Evolutionary conservation across 2,113 vertebrate genomes (phyloP).

Genomic region (Percina caprodes): DNA sequence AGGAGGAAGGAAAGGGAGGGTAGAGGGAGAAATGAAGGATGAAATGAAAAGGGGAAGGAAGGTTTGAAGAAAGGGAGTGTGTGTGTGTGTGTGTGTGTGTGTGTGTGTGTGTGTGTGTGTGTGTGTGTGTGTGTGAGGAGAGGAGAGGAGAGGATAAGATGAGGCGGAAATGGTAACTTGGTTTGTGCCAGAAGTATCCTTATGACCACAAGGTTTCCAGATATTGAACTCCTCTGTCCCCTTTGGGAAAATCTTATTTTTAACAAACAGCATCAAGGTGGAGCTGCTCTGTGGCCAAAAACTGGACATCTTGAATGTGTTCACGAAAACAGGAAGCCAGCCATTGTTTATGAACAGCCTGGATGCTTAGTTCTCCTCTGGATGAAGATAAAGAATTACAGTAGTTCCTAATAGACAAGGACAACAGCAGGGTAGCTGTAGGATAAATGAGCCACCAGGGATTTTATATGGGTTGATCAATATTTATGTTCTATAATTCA

Average conservation of each 20-base stretch:
- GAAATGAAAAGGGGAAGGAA: slow-evolving; percentile 28
- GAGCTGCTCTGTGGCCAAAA: slow-evolving; percentile 5
- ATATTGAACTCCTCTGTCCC: slow-evolving; percentile 10
- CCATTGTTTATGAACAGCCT: not conserved
- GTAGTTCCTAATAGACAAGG: not conserved
- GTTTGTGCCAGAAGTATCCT: not conserved
- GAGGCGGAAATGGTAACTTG: slow-evolving; percentile 21
- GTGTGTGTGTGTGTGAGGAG: not conserved
- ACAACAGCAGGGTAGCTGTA: not conserved
- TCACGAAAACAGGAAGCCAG: slow-evolving; percentile 9
- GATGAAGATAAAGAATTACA: not conserved
- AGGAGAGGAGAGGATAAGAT: slow-evolving; percentile 6
- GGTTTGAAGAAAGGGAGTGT: slow-evolving; percentile 28
- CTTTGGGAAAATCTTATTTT: slow-evolving; percentile 29
- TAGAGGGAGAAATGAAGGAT: slow-evolving; percentile 11
- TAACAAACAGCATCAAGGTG: slow-evolving; percentile 30
- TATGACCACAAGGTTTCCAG: not conserved
- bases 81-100: not conserved
- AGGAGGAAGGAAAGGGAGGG: slow-evolving; percentile 15
- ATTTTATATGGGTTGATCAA: slow-evolving; percentile 3
- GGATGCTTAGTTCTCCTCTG: not conserved
- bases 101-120: not conserved
- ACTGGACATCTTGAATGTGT: not conserved
- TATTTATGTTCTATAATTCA: slow-evolving; percentile 11
- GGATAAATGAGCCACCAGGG: not conserved